A percentile compares a stretch with the other conserved stretches of the same genome.
Evolutionary conservation across 2,113 vertebrate species (phyloP).

Genomic region (Pituophis catenifer): DNA sequence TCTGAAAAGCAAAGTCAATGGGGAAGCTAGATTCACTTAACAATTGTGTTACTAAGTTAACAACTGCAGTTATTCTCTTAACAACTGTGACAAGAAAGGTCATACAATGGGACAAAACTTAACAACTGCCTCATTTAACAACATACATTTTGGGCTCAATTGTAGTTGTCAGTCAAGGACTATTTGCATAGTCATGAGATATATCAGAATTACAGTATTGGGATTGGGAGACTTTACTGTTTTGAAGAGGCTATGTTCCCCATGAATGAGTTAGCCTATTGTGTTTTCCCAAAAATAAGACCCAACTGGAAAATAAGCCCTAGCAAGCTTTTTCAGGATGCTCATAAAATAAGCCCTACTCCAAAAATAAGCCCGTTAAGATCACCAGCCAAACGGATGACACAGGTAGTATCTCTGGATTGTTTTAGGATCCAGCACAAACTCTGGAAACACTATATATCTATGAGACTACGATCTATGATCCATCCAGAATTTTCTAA

Average conservation of each 20-base stretch:
- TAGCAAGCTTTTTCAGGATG: no score
- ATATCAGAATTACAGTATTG: background rate
- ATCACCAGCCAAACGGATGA: no score
- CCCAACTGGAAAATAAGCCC: no score
- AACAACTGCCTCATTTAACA: background rate
- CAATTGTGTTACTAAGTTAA: background rate
- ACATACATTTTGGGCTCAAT: background rate
- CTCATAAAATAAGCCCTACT: no score
- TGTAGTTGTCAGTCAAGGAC: background rate
- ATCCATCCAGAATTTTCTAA: background rate
- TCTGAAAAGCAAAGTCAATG: background rate
- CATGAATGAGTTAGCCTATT: background rate
- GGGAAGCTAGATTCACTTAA: background rate
- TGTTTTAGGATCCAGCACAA: background rate
- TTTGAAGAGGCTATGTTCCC: background rate
- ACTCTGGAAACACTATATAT: background rate
- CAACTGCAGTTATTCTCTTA: background rate
- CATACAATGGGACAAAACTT: background rate
- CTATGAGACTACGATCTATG: background rate
- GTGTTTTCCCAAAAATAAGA: no score
- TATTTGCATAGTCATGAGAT: background rate
- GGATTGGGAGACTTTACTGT: background rate
- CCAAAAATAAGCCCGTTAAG: no score
- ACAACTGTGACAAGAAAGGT: background rate
- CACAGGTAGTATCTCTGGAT: background rate